Base-by-base conservation (phyloP, 2,797 vertebrate genomes). In the Danionella dracula region DNA sequence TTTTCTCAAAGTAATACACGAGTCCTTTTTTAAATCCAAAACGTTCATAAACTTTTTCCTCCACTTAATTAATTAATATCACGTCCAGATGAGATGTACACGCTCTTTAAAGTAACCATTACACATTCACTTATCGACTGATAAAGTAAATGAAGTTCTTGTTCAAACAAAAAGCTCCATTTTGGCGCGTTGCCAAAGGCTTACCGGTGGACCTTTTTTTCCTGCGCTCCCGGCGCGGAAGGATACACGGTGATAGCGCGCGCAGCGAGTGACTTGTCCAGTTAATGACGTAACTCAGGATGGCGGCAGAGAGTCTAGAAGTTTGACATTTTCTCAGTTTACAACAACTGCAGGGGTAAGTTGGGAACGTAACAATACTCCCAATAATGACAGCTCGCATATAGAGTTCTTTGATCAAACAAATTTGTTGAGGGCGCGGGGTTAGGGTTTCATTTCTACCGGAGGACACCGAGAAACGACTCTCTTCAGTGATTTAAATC, bases 271-370 rank as follows among this genome's bases (percentile, higher is more conserved):
- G 88, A 80, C 87, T 83, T 78, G 88, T 90, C 88, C 85, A 85
- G 87, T 86, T 89, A 89, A 89, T 91, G 90, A 91, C 90, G 90
- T 88, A 91, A 89, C 79, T 83, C 84, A 73, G 78, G 66, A 85
- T 90, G 90, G 90, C 90, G 90, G 90, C 90, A 90, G 81, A 49
- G 75, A 88, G 90, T 91, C 90, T 91, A 85, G 85, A 89, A 90
- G 86, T 90, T 91, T 91, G 88, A 91, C 90, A 91, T 91, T 89
- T 91, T 88, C 88, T 80, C 84, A 88, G 88, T 91, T 89, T 89
- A 90, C 88, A 89, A 84, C 89, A 88, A 90, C 88, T 90, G 88
- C 89, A 79, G 84, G 81, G 75, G n/a, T n/a, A n/a, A n/a, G n/a
- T n/a, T n/a, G n/a, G n/a, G 80, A 82, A 83, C 82, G 73, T 81